Base-by-base conservation (phyloP, 2,888 invertebrate species). In the Mesodorylaimus sp. region DNA sequence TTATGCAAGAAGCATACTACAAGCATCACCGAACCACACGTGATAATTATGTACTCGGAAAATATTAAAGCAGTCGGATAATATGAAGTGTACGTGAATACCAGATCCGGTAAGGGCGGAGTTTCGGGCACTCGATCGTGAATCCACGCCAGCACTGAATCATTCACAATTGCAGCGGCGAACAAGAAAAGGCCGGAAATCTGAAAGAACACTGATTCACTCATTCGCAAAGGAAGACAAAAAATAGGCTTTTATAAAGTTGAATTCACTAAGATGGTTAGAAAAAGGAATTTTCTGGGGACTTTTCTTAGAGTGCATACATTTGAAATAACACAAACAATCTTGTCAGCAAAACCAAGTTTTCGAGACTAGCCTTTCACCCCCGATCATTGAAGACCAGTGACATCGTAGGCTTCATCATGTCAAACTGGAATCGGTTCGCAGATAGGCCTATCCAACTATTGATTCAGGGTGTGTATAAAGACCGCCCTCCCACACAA, bases 121-220 rank as follows among this genome's bases (percentile, higher is more conserved):
- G 80, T 79, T 5, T 72, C 81, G 44, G 87, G 87, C 58, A 87
- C 77, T 57, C 81, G 76, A 68, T 88, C 86, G 72, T 88, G 87
- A 53, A 85, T 81, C 66, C 83, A 70, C 58, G 85, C 81, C 61
- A 87, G 75, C 50, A 60, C 59, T 32, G 64, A 53, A 42, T 59
- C 61, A 48, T 64, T 63, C 45, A 52, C 50, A 2, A 57, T 49
- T 1, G 58, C 63, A 1, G 61, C 58, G 24, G 58, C 51, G 13
- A 62, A 51, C n/a, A 64, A 52, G 52, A 64, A 48, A n/a, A 56
- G 27, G 13, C 56, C 45, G 19, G 62, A 57, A 3, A 61, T 16
- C 60, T 61, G 48, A 13, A 48, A 42, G 21, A n/a, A 39, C n/a
- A n/a, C n/a, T n/a, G n/a, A n/a, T n/a, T n/a, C n/a, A n/a, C n/a